These are phyloP conservation scores for Nilaparvata lugens DNA, from an alignment of 1,140 invertebrate genomes.

Conservation along the genomic window DNA sequence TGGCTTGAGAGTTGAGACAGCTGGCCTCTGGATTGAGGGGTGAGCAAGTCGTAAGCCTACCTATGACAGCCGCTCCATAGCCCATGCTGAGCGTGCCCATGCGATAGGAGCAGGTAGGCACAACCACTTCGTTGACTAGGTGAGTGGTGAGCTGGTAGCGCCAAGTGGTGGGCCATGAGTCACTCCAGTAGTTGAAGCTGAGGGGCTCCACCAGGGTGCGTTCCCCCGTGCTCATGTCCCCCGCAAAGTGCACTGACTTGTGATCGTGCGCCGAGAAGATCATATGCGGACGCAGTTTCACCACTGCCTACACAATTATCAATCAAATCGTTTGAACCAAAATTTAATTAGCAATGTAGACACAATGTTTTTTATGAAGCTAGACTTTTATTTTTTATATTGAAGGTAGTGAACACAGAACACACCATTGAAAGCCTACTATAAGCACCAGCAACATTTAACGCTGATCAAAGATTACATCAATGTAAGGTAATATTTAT, in stretches of 20 bases:
- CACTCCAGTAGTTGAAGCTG: constrained; percentile 24
- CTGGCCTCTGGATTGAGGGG: too few species aligned
- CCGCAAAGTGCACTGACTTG: constrained; percentile 46
- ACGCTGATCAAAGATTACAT: too few species aligned
- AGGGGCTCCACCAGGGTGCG: constrained; percentile 19
- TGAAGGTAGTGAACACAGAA: too few species aligned
- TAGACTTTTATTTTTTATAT: too few species aligned
- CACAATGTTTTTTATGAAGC: too few species aligned
- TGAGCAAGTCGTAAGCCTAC: too few species aligned
- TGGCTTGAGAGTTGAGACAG: constrained; percentile 16
- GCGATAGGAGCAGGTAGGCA: constrained; percentile 89
- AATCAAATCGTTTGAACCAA: neutral
- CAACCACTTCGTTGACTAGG: constrained; percentile 64
- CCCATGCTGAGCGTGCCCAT: constrained; percentile 82
- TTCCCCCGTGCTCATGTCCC: constrained; percentile 21
- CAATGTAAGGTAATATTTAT: too few species aligned
- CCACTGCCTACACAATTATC: constrained; percentile 45
- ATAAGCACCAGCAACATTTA: too few species aligned
- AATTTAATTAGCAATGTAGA: too few species aligned
- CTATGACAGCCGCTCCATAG: constrained; percentile 70
- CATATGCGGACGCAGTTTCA: constrained; percentile 58
- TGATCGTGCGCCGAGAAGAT: constrained; percentile 83
- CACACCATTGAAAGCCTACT: too few species aligned
- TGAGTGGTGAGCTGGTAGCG: constrained; percentile 14
- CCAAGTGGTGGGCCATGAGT: constrained; percentile 32